Conservation (phyloP, 2,113 vertebrate species). For the Plecturocebus donacophilus region DNA sequence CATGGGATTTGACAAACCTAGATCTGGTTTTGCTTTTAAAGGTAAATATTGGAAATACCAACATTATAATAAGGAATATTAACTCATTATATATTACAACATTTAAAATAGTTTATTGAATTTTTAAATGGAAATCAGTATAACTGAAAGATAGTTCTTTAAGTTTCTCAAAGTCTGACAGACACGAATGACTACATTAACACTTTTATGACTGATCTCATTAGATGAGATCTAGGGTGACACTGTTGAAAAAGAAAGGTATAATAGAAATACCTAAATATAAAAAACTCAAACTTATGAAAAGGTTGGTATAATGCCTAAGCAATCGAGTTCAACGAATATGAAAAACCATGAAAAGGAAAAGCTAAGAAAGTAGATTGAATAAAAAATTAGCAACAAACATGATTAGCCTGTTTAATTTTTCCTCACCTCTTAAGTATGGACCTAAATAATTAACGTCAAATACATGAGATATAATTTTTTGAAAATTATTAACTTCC, state of each 20-base stretch:
- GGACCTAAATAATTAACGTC: slow-evolving; percentile 4
- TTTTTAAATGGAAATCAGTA: slow-evolving; percentile 19
- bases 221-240: background rate
- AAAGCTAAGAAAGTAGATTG: background rate
- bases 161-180: slow-evolving; percentile 3
- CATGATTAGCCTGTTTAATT: background rate
- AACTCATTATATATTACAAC: background rate
- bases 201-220: background rate
- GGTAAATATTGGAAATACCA: background rate
- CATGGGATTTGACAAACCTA: background rate
- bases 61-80: background rate
- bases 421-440: background rate
- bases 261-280: background rate
- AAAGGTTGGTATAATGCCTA: background rate
- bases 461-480: background rate
- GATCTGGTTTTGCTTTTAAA: slow-evolving; percentile 23
- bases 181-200: background rate
- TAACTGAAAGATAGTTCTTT: background rate
- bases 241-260: background rate
- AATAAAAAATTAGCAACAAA: background rate
- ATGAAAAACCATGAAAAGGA: background rate
- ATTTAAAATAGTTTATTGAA: background rate
- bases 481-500: background rate
- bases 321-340: background rate
- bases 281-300: background rate